Conservation (phyloP, 2,797 vertebrate genomes). For the Rhadinocentrus ornatus region DNA sequence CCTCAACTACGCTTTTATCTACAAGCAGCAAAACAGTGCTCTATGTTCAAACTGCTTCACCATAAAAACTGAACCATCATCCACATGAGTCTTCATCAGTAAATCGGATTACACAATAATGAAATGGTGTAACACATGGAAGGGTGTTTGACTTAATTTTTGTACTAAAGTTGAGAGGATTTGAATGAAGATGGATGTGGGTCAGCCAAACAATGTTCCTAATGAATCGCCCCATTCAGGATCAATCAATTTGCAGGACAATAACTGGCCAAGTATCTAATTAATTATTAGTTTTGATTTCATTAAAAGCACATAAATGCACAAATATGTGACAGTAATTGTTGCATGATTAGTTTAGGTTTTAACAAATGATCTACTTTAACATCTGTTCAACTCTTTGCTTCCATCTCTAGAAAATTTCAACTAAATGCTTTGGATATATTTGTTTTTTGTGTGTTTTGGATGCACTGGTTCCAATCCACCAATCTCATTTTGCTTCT, state of each 20-base stretch:
- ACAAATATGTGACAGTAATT: constrained; percentile 76
- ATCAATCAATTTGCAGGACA: constrained; percentile 68
- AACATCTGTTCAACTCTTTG: constrained; percentile 55
- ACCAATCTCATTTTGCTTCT: constrained; percentile 28
- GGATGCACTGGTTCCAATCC: constrained; percentile 32
- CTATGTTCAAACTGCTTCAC: constrained; percentile 25
- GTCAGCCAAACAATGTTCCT: constrained; percentile 27
- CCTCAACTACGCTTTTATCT: constrained; percentile 64
- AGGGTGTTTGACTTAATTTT: constrained; percentile 3
- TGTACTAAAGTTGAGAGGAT: constrained; percentile 13
- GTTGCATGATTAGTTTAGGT: constrained; percentile 75
- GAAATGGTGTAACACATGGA: constrained; percentile 37
- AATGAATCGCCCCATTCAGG: constrained; percentile 46
- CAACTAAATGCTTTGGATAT: constrained; percentile 25
- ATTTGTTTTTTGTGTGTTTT: constrained; percentile 21
- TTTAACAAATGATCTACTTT: constrained; percentile 71
- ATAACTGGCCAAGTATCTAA: constrained; percentile 65
- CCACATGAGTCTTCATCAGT: constrained; percentile 13
- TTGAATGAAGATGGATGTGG: constrained; percentile 52
- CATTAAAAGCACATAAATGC: constrained; percentile 75
- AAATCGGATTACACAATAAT: constrained; percentile 51
- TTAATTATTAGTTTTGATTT: constrained; percentile 80
- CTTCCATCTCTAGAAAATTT: constrained; percentile 26
- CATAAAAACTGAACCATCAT: constrained; percentile 19
- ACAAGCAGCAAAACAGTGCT: constrained; percentile 41